phyloP scores from a whole-genome alignment of 1,140 invertebrate species.

The Dufourea novaeangliae region DNA sequence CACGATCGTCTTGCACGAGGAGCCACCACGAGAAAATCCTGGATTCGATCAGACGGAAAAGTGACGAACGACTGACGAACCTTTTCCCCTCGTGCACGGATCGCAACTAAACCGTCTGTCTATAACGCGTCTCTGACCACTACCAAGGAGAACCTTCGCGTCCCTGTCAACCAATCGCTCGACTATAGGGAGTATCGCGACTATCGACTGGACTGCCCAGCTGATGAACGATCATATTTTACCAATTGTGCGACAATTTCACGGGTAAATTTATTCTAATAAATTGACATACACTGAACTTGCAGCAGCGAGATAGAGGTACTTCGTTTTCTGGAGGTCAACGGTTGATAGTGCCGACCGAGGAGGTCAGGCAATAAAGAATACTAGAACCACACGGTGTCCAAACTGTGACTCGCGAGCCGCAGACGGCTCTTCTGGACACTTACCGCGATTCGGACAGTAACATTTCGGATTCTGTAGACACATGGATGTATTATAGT shows the following conservation, averaged over 20 bases:
- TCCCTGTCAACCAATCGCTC: background rate
- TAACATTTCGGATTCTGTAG: no score
- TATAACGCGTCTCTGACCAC: conserved; percentile 16
- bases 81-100: conserved; percentile 31
- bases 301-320: no score
- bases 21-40: background rate
- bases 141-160: conserved; percentile 19
- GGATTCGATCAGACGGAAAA: background rate
- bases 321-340: no score
- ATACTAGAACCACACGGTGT: no score
- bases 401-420: no score
- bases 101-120: conserved; percentile 29
- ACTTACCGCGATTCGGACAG: no score
- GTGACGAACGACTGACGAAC: conserved; percentile 6
- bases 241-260: conserved; percentile 15
- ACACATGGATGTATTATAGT: no score
- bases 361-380: no score
- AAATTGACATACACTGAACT: no score
- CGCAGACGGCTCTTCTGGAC: no score
- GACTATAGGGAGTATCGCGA: conserved; percentile 35
- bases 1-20: background rate
- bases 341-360: no score
- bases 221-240: conserved; percentile 9
- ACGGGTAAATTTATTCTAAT: background rate
- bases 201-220: background rate